phyloP scores from a whole-genome alignment of 2,888 invertebrate species.

The Tolmerus cingulatus region DNA sequence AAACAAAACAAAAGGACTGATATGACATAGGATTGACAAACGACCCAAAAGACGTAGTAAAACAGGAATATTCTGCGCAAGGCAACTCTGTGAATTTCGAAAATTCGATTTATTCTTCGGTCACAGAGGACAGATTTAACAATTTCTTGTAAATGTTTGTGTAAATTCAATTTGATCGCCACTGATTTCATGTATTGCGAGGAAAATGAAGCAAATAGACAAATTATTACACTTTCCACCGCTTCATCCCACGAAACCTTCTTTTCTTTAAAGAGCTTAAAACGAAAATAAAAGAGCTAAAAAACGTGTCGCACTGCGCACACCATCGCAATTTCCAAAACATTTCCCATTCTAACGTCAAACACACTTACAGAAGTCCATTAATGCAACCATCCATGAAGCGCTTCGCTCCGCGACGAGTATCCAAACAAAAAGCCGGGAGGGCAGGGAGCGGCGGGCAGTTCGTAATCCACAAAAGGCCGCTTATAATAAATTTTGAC shows the following conservation, averaged over 20 bases:
- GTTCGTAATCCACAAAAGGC: slow-evolving; percentile 50
- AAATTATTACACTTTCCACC: background rate
- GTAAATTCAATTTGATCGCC: no score
- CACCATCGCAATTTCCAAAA: slow-evolving; percentile 9
- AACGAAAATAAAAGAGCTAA: background rate
- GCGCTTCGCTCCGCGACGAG: slow-evolving; percentile 40
- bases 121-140: background rate
- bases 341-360: background rate
- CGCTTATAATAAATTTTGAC: slow-evolving; percentile 52
- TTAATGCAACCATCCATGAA: slow-evolving; percentile 51
- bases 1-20: slow-evolving; percentile 4
- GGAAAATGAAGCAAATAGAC: background rate
- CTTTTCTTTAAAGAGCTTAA: background rate
- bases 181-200: background rate
- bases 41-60: background rate
- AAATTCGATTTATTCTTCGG: background rate
- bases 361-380: slow-evolving; percentile 50
- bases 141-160: background rate
- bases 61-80: slow-evolving; percentile 26
- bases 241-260: background rate
- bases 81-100: background rate
- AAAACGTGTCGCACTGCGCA: slow-evolving; percentile 45
- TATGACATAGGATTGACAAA: slow-evolving; percentile 36
- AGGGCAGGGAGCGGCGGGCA: background rate
- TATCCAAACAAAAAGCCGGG: slow-evolving; percentile 48